Base-by-base conservation (phyloP, 2,797 vertebrate species). In the Gadopsis marmoratus region DNA sequence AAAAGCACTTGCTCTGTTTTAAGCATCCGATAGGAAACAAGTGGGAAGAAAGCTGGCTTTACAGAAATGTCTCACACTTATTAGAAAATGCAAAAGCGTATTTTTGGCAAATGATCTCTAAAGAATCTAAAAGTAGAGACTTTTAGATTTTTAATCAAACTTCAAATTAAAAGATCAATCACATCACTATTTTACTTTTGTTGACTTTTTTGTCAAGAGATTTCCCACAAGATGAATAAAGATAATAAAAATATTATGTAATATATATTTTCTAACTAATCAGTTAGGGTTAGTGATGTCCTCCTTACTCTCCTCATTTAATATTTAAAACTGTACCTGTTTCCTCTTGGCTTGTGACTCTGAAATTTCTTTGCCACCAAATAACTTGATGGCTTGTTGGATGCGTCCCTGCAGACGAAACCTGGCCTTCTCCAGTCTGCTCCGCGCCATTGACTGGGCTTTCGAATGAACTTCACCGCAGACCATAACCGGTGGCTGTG, bases 341-440 rank as follows among this genome's bases (percentile, higher is more conserved):
- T 96, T 97, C 88, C 88, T 96, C 69, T 94, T 92, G 84, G 93
- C 83, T 68, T 95, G 91, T 13, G 92, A 91, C 61, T 92, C 81
- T 0, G 92, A 94, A 67, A 84, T 81, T 23, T 93, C 89, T 92
- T 86, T 96, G 55, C 93, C 91, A 43, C 81, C 78, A 39, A 98
- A 92, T 67, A 97, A 88, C 39, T 91, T 82, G 59, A 95, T 86
- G 21, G 96, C 97, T 81, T 94, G 94, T 0, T 79, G 89, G 87
- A 98, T 91, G 21, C 93, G 94, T 7, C 93, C 89, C 55, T 97
- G 95, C 3, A 98, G 91, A 0, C 87, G 93, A 59, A 89, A 90
- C 84, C 93, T 92, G 29, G 95, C 93, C 79, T 95, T 96, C 78
- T 97, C 96, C 92, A 97, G 93, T 67, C 92, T 88, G 75, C 84